Conservation (phyloP, 2,113 vertebrate genomes). For the Dicentrarchus labrax region DNA sequence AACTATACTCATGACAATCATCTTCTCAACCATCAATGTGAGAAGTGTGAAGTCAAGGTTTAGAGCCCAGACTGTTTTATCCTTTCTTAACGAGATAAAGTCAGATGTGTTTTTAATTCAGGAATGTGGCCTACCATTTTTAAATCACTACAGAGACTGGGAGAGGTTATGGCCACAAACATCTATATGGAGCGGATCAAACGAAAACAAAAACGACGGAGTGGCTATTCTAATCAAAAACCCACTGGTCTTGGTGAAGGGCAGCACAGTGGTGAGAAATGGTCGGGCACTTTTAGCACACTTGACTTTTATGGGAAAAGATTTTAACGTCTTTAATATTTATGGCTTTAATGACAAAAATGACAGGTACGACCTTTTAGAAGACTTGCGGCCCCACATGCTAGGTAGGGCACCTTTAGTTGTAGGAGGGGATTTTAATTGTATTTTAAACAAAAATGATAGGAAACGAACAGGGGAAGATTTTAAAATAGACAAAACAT, state of each 20-base stretch:
- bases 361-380: constrained; percentile 35
- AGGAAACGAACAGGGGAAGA: background rate
- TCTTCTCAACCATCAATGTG: constrained; percentile 31
- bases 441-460: constrained; percentile 2
- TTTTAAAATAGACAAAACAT: constrained; percentile 28
- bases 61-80: constrained; percentile 32
- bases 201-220: constrained; percentile 21
- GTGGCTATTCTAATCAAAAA: constrained; percentile 46
- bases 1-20: constrained; percentile 22
- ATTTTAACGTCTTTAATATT: constrained; percentile 37
- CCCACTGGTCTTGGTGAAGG: background rate
- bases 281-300: constrained; percentile 31
- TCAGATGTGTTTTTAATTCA: constrained; percentile 37
- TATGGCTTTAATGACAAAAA: constrained; percentile 39
- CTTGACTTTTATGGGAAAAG: constrained; percentile 5
- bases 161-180: background rate
- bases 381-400: constrained; percentile 30
- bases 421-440: constrained; percentile 35
- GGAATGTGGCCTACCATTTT: background rate
- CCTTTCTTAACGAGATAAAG: background rate
- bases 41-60: constrained; percentile 36
- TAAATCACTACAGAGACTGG: background rate
- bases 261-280: constrained; percentile 41
- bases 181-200: constrained; percentile 28
- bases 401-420: constrained; percentile 3